Conservation (phyloP, 1,140 invertebrate genomes). For the Sipha flava region DNA sequence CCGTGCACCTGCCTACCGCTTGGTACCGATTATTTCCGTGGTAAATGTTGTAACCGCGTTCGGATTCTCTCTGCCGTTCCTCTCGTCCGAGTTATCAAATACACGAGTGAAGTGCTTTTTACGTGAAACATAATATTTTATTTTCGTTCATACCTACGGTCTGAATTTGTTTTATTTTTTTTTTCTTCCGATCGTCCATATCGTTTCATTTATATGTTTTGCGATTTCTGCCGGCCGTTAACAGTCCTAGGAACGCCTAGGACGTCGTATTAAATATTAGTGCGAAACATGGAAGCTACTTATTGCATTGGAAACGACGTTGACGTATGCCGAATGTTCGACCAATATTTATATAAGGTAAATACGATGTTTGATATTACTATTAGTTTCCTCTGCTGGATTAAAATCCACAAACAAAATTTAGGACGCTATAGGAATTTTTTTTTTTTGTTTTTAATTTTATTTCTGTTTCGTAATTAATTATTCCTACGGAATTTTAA, state of each 20-base stretch:
- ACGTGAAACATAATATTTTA: neutral
- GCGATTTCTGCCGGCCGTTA: neutral
- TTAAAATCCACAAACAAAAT: too few species aligned
- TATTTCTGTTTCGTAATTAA: too few species aligned
- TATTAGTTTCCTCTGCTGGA: neutral
- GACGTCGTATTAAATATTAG: neutral
- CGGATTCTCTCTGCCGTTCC: too few species aligned
- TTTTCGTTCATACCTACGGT: too few species aligned
- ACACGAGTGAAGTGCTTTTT: neutral
- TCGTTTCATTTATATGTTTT: neutral
- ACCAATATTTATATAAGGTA: slow-evolving; percentile 60
- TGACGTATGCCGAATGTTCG: slow-evolving; percentile 58
- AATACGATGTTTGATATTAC: neutral
- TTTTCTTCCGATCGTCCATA: neutral
- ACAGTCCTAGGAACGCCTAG: slow-evolving; percentile 28
- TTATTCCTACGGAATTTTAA: too few species aligned
- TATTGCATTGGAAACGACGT: slow-evolving; percentile 56
- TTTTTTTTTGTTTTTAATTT: too few species aligned
- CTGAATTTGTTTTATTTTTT: neutral
- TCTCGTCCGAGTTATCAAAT: too few species aligned
- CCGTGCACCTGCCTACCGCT: too few species aligned
- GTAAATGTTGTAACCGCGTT: too few species aligned
- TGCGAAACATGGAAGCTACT: slow-evolving; percentile 51
- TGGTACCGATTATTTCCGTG: too few species aligned
- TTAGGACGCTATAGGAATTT: too few species aligned